Evolutionary conservation across 1,140 invertebrate species (phyloP).

Genomic region (Drosophila azteca): DNA sequence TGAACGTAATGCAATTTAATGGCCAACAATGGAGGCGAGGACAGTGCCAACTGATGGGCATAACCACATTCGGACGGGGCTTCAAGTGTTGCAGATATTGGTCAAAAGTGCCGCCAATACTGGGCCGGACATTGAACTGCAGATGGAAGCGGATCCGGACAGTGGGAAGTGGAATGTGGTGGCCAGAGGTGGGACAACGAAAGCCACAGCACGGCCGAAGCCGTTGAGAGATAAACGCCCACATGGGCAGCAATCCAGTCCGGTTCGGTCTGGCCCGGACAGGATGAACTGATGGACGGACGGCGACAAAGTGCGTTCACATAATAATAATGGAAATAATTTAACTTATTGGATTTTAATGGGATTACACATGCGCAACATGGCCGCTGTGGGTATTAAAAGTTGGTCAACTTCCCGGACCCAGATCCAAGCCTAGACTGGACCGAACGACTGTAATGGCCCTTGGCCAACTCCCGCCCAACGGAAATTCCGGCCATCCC

Average conservation of each 20-base stretch:
- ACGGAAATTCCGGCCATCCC: conserved; percentile 30
- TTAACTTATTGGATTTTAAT: conserved; percentile 83
- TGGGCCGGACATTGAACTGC: conserved; percentile 9
- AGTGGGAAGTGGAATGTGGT: conserved; percentile 13
- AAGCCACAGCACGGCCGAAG: conserved; percentile 28
- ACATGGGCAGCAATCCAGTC: conserved; percentile 58
- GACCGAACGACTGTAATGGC: conserved; percentile 30
- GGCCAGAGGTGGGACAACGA: conserved; percentile 44
- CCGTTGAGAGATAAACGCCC: conserved; percentile 58
- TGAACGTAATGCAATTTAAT: conserved; percentile 78
- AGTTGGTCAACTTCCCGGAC: conserved; percentile 66
- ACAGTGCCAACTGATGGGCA: conserved; percentile 27
- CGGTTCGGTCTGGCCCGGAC: not conserved
- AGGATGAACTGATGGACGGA: conserved; percentile 48
- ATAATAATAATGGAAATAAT: conserved; percentile 83
- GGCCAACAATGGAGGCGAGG: conserved; percentile 39
- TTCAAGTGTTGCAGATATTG: conserved; percentile 80
- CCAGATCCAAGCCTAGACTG: too few species aligned
- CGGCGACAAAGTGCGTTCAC: conserved; percentile 73
- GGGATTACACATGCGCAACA: conserved; percentile 82
- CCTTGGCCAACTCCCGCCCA: conserved; percentile 32
- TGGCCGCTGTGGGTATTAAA: conserved; percentile 69
- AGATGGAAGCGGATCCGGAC: not conserved
- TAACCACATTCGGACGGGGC: conserved; percentile 53
- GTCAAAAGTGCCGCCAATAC: conserved; percentile 65